Conservation (phyloP, 2,888 invertebrate species). For the Timandra comae region DNA sequence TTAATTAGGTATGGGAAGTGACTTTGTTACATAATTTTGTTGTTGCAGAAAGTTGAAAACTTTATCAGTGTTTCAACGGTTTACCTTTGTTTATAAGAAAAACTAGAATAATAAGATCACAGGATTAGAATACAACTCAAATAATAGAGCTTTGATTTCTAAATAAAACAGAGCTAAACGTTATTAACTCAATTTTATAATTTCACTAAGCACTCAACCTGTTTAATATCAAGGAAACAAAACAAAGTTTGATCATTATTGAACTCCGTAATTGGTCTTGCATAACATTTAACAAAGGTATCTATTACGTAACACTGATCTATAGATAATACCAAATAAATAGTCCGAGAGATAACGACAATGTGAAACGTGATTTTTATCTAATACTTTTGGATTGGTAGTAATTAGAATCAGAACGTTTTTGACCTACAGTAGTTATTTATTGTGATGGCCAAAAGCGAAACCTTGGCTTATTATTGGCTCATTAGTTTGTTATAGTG, state of each 20-base stretch:
- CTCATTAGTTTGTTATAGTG: constrained; percentile 60
- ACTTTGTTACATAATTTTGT: no score
- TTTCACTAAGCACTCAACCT: no score
- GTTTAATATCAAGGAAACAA: constrained; percentile 10
- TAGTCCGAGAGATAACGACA: constrained; percentile 51
- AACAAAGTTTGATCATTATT: constrained; percentile 10
- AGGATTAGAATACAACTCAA: no score
- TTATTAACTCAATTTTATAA: no score
- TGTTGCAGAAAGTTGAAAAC: no score
- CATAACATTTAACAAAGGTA: constrained; percentile 37
- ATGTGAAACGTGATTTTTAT: constrained; percentile 47
- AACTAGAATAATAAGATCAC: no score
- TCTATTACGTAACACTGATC: constrained; percentile 51
- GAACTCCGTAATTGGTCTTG: constrained; percentile 27
- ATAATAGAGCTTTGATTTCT: no score
- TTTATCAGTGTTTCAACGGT: no score
- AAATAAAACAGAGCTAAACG: no score
- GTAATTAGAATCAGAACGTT: constrained; percentile 41
- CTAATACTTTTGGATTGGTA: constrained; percentile 33
- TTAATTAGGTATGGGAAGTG: no score
- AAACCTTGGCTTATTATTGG: constrained; percentile 62
- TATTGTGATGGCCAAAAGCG: constrained; percentile 53
- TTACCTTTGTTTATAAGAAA: no score
- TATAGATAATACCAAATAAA: constrained; percentile 51
- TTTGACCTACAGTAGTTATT: constrained; percentile 28